phyloP scores from a whole-genome alignment of 2,888 invertebrate species.

The Yponomeuta sedellus region DNA sequence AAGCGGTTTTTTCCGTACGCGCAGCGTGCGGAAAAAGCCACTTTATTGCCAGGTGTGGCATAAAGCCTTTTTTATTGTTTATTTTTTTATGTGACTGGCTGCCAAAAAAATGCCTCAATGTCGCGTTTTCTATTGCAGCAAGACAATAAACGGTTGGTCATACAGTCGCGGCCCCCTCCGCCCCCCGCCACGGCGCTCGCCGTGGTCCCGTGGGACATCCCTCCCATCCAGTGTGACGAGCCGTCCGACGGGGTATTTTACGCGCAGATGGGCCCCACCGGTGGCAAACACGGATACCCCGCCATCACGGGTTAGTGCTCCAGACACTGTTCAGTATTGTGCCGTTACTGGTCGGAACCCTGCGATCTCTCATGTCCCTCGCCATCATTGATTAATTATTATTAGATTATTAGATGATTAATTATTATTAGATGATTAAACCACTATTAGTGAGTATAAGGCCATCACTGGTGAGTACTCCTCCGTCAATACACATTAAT shows the following conservation, averaged over 20 bases:
- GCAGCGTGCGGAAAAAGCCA: no score
- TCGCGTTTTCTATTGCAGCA: background rate
- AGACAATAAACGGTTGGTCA: constrained; percentile 23
- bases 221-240: constrained; percentile 91
- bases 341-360: no score
- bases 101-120: background rate
- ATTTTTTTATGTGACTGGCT: background rate
- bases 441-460: no score
- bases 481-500: no score
- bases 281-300: constrained; percentile 91
- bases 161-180: constrained; percentile 58
- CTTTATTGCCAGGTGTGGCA: no score
- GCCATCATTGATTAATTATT: no score
- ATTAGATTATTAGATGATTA: no score
- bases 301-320: constrained; percentile 85
- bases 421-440: no score
- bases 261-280: constrained; percentile 95
- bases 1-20: no score
- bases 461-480: no score
- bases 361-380: no score
- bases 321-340: background rate
- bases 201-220: constrained; percentile 87
- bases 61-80: no score
- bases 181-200: constrained; percentile 80
- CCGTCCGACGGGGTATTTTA: constrained; percentile 94